Conservation (phyloP, 2,797 vertebrate genomes). For the Chrosomus eos region DNA sequence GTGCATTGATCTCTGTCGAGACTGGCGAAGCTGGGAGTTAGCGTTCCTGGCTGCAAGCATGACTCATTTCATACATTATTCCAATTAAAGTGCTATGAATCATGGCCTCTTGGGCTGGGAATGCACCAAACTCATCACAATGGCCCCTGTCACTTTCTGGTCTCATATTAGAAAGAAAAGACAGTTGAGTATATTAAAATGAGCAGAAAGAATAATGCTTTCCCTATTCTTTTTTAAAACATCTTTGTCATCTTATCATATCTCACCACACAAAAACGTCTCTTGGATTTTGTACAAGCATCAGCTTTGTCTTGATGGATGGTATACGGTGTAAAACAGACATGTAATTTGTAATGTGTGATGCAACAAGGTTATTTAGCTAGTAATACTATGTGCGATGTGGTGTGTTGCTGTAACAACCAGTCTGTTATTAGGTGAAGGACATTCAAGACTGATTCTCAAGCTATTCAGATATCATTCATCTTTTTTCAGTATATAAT, state of each 20-base stretch:
- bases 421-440: conserved; percentile 40
- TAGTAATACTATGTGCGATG: conserved; percentile 35
- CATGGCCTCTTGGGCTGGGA: conserved; percentile 64
- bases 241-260: conserved; percentile 37
- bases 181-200: conserved; percentile 48
- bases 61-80: conserved; percentile 85
- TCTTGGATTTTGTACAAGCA: conserved; percentile 37
- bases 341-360: conserved; percentile 57
- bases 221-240: conserved; percentile 37
- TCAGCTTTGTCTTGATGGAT: conserved; percentile 65
- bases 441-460: conserved; percentile 40
- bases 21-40: conserved; percentile 78
- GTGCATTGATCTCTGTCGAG: conserved; percentile 86
- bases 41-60: conserved; percentile 76
- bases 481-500: conserved; percentile 26
- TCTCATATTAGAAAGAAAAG: conserved; percentile 62
- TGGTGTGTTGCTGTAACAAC: conserved; percentile 33
- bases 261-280: conserved; percentile 35
- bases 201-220: conserved; percentile 49
- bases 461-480: conserved; percentile 21
- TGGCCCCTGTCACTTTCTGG: conserved; percentile 56
- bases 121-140: conserved; percentile 67
- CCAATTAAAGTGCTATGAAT: conserved; percentile 79
- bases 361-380: conserved; percentile 57
- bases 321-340: conserved; percentile 55